phyloP scores from a whole-genome alignment of 2,797 vertebrate genomes.

The Glossophaga mutica region DNA sequence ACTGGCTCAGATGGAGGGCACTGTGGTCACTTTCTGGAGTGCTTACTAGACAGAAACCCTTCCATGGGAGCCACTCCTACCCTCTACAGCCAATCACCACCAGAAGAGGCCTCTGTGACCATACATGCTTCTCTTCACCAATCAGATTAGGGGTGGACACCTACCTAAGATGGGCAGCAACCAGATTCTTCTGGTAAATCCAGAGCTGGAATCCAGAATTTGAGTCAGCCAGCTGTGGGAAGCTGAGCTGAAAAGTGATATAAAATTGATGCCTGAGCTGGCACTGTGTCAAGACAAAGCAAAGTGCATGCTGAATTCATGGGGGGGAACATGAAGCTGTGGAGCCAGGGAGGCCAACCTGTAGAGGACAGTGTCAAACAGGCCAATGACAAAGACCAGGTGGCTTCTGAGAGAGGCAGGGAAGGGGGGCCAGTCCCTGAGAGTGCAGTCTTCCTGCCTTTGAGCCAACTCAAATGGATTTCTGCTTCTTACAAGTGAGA shows the following conservation, averaged over 20 bases:
- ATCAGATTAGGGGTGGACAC: background rate
- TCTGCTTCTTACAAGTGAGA: background rate
- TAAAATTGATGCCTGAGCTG: background rate
- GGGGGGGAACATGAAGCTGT: accelerated
- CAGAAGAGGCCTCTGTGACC: background rate
- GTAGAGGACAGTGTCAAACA: background rate
- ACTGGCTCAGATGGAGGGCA: background rate
- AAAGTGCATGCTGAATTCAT: background rate
- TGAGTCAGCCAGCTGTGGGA: background rate
- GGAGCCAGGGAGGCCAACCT: background rate
- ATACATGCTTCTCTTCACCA: background rate
- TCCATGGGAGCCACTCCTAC: background rate
- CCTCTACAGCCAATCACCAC: background rate
- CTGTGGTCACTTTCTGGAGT: background rate
- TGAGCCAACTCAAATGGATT: background rate
- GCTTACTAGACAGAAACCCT: background rate
- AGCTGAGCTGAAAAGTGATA: background rate
- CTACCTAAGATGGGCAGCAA: background rate
- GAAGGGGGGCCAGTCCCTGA: background rate
- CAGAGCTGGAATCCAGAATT: background rate
- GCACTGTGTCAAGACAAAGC: background rate
- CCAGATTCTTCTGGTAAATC: background rate
- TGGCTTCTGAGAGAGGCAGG: background rate
- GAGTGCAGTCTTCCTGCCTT: background rate
- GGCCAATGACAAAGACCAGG: background rate